phyloP scores from a whole-genome alignment of 2,888 invertebrate species.

The Melikaiella ostensackeni region DNA sequence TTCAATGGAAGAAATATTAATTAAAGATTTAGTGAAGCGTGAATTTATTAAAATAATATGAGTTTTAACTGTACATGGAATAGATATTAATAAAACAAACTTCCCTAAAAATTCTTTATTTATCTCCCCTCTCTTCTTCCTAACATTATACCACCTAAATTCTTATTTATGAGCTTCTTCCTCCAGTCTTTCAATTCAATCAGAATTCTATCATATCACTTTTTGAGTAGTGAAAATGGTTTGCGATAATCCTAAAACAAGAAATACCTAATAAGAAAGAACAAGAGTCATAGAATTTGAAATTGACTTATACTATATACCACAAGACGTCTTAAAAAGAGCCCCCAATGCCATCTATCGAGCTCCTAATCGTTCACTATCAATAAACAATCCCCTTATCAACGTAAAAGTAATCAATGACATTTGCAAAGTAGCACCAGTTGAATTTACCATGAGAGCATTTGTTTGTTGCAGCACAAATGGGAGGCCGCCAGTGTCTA shows the following conservation, averaged over 20 bases:
- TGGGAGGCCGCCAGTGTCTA: constrained; percentile 75
- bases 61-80: neutral
- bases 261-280: too few species aligned
- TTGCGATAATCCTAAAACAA: too few species aligned
- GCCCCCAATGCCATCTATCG: constrained; percentile 9
- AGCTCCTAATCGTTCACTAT: neutral
- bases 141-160: neutral
- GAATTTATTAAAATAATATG: too few species aligned
- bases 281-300: too few species aligned
- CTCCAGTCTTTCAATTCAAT: too few species aligned
- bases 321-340: neutral
- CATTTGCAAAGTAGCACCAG: neutral
- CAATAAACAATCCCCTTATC: constrained; percentile 13
- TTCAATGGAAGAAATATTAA: too few species aligned
- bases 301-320: too few species aligned
- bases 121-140: neutral
- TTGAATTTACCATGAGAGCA: neutral
- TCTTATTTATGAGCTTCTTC: neutral
- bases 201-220: too few species aligned
- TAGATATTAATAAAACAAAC: neutral
- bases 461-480: constrained; percentile 63
- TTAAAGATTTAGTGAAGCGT: too few species aligned
- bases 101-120: neutral
- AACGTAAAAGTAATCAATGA: neutral
- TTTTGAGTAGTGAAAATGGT: too few species aligned